These are phyloP conservation scores for Melanotaenia maccullochi DNA, from an alignment of 2,797 vertebrate genomes.

Conservation along the genomic window DNA sequence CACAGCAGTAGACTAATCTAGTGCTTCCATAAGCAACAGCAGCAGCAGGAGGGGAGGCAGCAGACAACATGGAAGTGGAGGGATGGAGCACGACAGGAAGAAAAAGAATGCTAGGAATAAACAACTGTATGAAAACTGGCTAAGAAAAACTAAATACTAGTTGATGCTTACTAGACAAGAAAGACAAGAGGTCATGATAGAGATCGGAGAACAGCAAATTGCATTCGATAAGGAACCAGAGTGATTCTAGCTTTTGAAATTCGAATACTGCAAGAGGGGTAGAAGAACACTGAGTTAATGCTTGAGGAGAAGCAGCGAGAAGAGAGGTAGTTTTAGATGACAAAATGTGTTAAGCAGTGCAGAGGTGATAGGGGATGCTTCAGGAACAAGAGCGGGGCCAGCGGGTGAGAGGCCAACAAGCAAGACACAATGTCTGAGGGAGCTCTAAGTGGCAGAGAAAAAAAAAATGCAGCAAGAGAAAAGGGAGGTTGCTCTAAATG, in stretches of 20 bases:
- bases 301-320: background rate
- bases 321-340: background rate
- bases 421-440: background rate
- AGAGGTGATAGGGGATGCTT: background rate
- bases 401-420: background rate
- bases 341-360: background rate
- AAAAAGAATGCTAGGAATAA: background rate
- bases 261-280: background rate
- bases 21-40: slow-evolving; percentile 52
- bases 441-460: background rate
- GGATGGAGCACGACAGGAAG: slow-evolving; percentile 21
- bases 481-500: background rate
- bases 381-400: background rate
- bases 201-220: background rate
- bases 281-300: background rate
- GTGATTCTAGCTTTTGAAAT: background rate
- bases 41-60: slow-evolving; percentile 29
- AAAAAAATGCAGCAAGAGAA: background rate
- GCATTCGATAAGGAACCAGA: background rate
- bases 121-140: background rate
- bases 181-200: background rate
- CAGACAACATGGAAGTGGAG: slow-evolving; percentile 33
- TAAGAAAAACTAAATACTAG: background rate
- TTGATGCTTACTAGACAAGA: background rate
- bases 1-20: slow-evolving; percentile 72